Evolutionary conservation across 2,797 vertebrate species (phyloP).

Genomic region (Coreius guichenoti): DNA sequence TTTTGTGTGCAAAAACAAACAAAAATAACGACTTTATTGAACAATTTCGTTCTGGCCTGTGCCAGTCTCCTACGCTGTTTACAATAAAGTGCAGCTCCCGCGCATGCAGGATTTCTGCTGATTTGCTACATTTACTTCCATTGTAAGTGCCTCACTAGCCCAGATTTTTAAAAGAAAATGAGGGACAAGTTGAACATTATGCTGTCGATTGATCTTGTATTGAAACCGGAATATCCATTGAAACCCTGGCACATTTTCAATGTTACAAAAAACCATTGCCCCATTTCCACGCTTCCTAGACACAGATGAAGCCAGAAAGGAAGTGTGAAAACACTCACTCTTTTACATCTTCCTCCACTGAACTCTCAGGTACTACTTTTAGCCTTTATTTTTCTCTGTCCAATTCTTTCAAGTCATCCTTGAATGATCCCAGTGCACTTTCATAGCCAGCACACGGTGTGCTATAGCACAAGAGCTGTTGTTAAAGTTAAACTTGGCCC

Average conservation of each 20-base stretch:
- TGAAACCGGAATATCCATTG: neutral
- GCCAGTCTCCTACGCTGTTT: too few relatives aligned
- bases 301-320: conserved; percentile 26
- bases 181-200: neutral
- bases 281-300: neutral
- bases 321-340: conserved; percentile 29
- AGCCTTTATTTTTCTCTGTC: conserved; percentile 44
- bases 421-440: conserved; percentile 17
- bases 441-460: conserved; percentile 11
- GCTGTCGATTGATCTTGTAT: neutral
- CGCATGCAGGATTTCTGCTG: neutral
- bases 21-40: too few relatives aligned
- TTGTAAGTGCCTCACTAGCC: neutral
- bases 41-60: too few relatives aligned
- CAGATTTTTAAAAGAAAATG: neutral
- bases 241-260: neutral
- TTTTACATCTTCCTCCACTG: neutral
- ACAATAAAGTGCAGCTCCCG: too few relatives aligned
- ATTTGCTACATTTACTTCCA: neutral
- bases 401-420: conserved; percentile 43
- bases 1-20: too few relatives aligned
- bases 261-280: neutral
- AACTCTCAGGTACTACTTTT: conserved; percentile 42
- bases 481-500: conserved; percentile 43
- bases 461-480: conserved; percentile 27